Evolutionary conservation across 2,113 vertebrate genomes (phyloP), one percentile per base, ranked within the genome.

Genomic region (Otocyon megalotis): DNA sequence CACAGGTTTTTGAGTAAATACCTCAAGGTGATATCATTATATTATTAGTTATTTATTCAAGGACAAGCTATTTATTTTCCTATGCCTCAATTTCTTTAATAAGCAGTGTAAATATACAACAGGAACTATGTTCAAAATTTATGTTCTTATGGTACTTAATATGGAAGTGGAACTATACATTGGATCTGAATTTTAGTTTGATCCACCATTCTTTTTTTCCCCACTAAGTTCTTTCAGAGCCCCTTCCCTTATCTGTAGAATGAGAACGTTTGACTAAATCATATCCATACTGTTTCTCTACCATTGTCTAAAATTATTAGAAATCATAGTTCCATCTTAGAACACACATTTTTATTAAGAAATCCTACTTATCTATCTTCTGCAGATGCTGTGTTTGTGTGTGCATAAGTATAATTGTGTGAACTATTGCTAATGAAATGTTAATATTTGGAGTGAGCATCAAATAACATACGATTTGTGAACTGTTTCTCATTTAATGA

Each of bases 361-460:
- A 76, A 32, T 91, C 50, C 35, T 84, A 90, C 35, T 77, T 86
- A 62, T 62, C 88, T 94, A 62, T 63, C n/a, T 91, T 14, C n/a
- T 53, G 14, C 53, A 86, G 62, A 80, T 71, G n/a, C 43, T 43
- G 4, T 86, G 19, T 58, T 84, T 90, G 20, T 65, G 3, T 71
- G 63, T 71, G 14, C 13, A 12, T 71, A 32, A 53, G 5, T 92
- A 53, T 86, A n/a, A 28, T n/a, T 60, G 8, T 69, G 60, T 60
- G 30, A 43, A 32, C 20, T 37, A 80, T 69, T 71, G 62, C 26
- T 80, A 48, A 92, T 62, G 14, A 9, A 62, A 53, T 53, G 30
- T 58, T 71, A 91, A 80, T 32, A 86, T 71, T 71, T 86, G 63
- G 17, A 74, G 4, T 26, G 17, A 74, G 4, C 32, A n/a, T 35